Evolutionary conservation across 2,888 invertebrate genomes (phyloP).

Genomic region (Ganaspis brasiliensis): DNA sequence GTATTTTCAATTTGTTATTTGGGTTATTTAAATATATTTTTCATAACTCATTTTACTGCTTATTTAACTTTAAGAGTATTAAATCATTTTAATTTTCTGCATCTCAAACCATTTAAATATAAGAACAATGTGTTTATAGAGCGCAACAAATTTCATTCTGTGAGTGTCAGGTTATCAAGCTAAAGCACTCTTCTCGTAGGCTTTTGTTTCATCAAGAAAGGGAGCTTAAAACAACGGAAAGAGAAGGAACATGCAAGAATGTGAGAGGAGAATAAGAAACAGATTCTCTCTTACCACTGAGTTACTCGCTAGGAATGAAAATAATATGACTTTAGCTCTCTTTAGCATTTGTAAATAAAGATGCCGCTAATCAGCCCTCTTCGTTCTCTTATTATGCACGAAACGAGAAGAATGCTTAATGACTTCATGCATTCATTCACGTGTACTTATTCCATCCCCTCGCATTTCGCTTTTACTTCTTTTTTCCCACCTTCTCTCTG

Average conservation of each 20-base stretch:
- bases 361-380: slow-evolving; percentile 60
- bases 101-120: neutral
- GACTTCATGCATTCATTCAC: slow-evolving; percentile 66
- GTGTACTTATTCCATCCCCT: slow-evolving; percentile 54
- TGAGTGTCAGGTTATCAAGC: slow-evolving; percentile 2
- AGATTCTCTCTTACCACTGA: neutral
- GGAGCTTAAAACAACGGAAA: neutral
- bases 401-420: slow-evolving; percentile 64
- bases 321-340: slow-evolving; percentile 16
- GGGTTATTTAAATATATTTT: too few species aligned
- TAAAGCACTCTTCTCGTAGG: neutral
- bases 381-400: slow-evolving; percentile 42
- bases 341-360: slow-evolving; percentile 61
- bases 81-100: too few species aligned
- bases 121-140: neutral
- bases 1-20: too few species aligned
- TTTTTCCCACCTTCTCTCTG: neutral
- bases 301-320: neutral
- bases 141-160: neutral
- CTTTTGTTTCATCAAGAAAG: slow-evolving; percentile 5
- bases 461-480: neutral
- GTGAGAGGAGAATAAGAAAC: slow-evolving; percentile 17
- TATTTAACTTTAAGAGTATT: too few species aligned
- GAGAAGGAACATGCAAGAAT: neutral
- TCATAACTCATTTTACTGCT: too few species aligned